These are phyloP conservation scores for Pristionchus entomophagus DNA, from an alignment of 2,888 invertebrate species.

Conservation along the genomic window DNA sequence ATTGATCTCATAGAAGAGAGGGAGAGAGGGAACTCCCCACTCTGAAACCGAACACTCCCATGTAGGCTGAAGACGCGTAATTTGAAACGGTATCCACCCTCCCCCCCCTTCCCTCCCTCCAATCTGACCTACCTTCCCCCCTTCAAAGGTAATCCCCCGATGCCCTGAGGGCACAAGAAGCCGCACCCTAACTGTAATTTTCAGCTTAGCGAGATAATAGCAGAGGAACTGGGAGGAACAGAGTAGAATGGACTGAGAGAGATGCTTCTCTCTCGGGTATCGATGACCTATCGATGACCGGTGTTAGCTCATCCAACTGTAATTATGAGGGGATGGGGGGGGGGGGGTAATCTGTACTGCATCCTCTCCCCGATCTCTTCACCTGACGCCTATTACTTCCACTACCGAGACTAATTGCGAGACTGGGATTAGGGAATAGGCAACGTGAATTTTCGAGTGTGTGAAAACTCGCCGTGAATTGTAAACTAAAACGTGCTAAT, in stretches of 20 bases:
- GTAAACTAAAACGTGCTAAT: conserved; percentile 2
- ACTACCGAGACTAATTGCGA: background rate
- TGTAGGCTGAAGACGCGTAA: conserved; percentile 16
- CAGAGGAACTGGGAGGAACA: background rate
- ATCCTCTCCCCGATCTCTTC: background rate
- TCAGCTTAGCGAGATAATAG: conserved; percentile 25
- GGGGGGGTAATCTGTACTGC: conserved; percentile 6
- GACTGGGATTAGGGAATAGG: background rate
- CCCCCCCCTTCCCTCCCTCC: background rate
- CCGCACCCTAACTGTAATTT: conserved; percentile 18
- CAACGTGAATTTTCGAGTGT: conserved; percentile 13
- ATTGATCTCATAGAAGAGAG: conserved; percentile 5
- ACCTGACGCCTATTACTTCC: background rate
- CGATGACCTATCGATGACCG: conserved; percentile 33
- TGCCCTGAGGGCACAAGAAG: background rate
- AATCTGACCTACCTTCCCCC: conserved; percentile 21
- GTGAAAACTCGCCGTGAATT: conserved; percentile 23
- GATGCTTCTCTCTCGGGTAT: background rate
- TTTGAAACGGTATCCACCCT: conserved; percentile 32
- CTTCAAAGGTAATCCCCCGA: conserved; percentile 39
- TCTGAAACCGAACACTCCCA: conserved; percentile 23
- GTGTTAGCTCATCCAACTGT: conserved; percentile 33
- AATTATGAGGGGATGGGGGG: background rate
- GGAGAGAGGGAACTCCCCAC: background rate
- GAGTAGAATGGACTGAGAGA: background rate